Percentiles rank a stretch among this genome's conserved stretches.
Evolutionary conservation across 1,140 invertebrate genomes (phyloP).

Genomic region (Trialeurodes vaporariorum): DNA sequence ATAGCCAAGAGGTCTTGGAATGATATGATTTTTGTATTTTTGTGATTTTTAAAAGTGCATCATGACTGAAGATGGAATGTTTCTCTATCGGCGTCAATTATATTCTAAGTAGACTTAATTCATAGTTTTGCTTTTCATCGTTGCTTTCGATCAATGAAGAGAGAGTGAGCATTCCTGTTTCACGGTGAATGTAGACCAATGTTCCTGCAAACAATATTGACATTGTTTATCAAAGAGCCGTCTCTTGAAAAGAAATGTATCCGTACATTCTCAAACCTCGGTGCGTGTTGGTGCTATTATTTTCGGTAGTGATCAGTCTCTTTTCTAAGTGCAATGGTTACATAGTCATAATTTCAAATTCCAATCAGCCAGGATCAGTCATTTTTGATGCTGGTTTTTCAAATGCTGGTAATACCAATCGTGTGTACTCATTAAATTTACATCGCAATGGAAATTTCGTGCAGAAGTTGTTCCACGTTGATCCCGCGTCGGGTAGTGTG

Average conservation of each 20-base stretch:
- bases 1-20: too few relatives aligned
- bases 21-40: too few relatives aligned
- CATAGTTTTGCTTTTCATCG: too few relatives aligned
- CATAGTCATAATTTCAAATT: slow-evolving; percentile 56
- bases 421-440: slow-evolving; percentile 43
- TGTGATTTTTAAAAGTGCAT: too few relatives aligned
- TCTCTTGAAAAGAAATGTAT: not conserved
- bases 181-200: not conserved
- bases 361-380: slow-evolving; percentile 48
- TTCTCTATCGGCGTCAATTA: too few relatives aligned
- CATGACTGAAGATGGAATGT: too few relatives aligned
- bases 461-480: slow-evolving; percentile 58
- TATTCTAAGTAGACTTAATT: too few relatives aligned
- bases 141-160: too few relatives aligned
- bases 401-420: slow-evolving; percentile 53
- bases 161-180: too few relatives aligned
- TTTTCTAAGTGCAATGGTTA: slow-evolving; percentile 34
- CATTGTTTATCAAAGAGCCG: not conserved
- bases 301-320: not conserved
- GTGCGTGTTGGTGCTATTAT: not conserved
- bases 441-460: slow-evolving; percentile 71
- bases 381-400: slow-evolving; percentile 69
- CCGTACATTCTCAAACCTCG: not conserved
- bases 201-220: not conserved
- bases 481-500: slow-evolving; percentile 59